Evolutionary conservation across 1,140 invertebrate genomes (phyloP).

Genomic region (Neodiprion pinetum): DNA sequence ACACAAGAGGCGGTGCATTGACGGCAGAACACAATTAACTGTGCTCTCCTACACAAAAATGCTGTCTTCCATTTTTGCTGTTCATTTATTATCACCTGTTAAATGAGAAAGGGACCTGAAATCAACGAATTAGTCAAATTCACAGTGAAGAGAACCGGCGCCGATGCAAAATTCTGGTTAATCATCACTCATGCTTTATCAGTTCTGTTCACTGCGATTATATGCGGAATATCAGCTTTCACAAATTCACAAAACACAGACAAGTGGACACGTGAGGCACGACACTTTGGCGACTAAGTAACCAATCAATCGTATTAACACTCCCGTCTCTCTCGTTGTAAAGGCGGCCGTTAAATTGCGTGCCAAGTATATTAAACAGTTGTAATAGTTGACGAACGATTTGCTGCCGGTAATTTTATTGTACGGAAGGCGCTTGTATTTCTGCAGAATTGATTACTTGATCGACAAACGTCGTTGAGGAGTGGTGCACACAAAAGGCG

Average conservation of each 20-base stretch:
- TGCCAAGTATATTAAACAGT: no score
- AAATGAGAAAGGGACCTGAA: slow-evolving; percentile 41
- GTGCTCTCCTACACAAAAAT: slow-evolving; percentile 50
- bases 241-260: slow-evolving; percentile 7
- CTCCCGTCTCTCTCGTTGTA: no score
- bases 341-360: no score
- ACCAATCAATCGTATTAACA: not conserved
- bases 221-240: not conserved
- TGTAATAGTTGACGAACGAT: no score
- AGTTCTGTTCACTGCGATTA: not conserved
- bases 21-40: slow-evolving; percentile 42
- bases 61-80: slow-evolving; percentile 31
- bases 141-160: not conserved
- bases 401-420: not conserved
- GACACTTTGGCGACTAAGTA: not conserved
- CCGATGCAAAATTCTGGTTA: no score
- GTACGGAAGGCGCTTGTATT: not conserved
- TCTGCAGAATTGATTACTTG: not conserved
- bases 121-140: slow-evolving; percentile 44
- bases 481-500: slow-evolving; percentile 3
- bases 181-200: no score
- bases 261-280: not conserved
- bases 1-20: slow-evolving; percentile 49
- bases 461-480: not conserved
- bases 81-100: slow-evolving; percentile 11